These are phyloP conservation scores for Cichlasoma orientale DNA, from an alignment of 2,797 vertebrate species.

Conservation along the genomic window DNA sequence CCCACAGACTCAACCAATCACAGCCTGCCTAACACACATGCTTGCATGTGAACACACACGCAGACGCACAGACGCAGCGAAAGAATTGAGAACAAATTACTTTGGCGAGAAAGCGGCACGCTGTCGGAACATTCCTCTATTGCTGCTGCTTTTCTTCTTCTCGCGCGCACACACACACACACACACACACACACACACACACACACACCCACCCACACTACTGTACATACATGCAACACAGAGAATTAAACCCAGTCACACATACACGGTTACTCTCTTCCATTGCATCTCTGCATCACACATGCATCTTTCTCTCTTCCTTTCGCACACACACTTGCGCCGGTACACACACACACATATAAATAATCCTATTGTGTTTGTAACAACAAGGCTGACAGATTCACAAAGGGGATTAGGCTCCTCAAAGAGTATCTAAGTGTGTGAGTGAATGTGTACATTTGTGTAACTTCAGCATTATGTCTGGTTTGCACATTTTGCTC, in stretches of 20 bases:
- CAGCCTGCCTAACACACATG: constrained; percentile 48
- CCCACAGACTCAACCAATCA: constrained; percentile 72
- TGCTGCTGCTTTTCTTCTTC: background rate
- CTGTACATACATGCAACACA: constrained; percentile 2
- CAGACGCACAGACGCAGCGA: constrained; percentile 15
- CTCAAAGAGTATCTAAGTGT: constrained; percentile 33
- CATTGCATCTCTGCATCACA: background rate
- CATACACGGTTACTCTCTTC: background rate
- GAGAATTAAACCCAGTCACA: constrained; percentile 12
- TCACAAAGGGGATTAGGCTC: constrained; percentile 62
- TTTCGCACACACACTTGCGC: too few species aligned
- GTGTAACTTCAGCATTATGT: constrained; percentile 18
- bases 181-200: background rate
- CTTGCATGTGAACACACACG: background rate
- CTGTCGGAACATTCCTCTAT: constrained; percentile 52
- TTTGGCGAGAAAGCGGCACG: constrained; percentile 58
- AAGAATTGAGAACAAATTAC: constrained; percentile 77
- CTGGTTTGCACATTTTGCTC: constrained; percentile 37
- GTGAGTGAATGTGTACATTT: constrained; percentile 7
- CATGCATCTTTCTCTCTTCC: background rate
- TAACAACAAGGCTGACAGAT: constrained; percentile 59
- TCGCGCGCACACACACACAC: background rate
- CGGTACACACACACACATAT: background rate
- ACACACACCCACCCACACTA: background rate
- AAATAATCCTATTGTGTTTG: constrained; percentile 63